Evolutionary conservation across 1,140 invertebrate genomes (phyloP), one percentile per base, ranked within the genome.

Genomic region (Drosophila nasuta): DNA sequence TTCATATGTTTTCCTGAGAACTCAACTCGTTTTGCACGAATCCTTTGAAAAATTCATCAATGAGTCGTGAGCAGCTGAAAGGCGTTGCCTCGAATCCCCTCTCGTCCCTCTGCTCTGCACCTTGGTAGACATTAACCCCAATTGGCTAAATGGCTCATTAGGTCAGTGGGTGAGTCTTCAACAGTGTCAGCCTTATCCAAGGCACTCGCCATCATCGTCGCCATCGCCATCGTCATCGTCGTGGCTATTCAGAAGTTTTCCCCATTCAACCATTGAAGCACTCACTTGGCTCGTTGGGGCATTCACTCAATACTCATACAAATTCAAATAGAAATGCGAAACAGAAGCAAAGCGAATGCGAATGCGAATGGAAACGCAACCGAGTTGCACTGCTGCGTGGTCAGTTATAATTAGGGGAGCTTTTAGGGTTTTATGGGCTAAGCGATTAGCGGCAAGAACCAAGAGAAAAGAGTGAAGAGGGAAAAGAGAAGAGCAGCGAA

Each of bases 141-240:
- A 87, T 87, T 75, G 79, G 82, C 79, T 49, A 77, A 87, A 82
- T 82, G 82, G 83, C 83, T 82, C 82, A 87, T 87, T 87, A 87
- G 82, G 82, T 88, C 83, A 88, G 54, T 87, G 67, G 79, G 76
- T 76, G 51, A 79, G 71, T 64, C 57, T 49, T 60, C 48, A 17
- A 25, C 28, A 35, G 52, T 57, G 48, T 62, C 56, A 15, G 38
- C 25, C 54, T 51, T 52, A 41, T 52, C n/a, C 33, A 58, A 54
- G 38, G 52, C 63, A 38, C 64, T 75, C 54, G 46, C 35, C 73
- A 62, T 56, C 35, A 8, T n/a, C n/a, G n/a, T n/a, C n/a, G n/a
- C 0, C 35, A 1, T 20, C 17, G 17, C 17, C 35, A 8, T 75
- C 54, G 69, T 33, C 11, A 8, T 10, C 35, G 8, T 75, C 54